phyloP scores from a whole-genome alignment of 2,797 vertebrate species.

The Mastacembelus armatus region DNA sequence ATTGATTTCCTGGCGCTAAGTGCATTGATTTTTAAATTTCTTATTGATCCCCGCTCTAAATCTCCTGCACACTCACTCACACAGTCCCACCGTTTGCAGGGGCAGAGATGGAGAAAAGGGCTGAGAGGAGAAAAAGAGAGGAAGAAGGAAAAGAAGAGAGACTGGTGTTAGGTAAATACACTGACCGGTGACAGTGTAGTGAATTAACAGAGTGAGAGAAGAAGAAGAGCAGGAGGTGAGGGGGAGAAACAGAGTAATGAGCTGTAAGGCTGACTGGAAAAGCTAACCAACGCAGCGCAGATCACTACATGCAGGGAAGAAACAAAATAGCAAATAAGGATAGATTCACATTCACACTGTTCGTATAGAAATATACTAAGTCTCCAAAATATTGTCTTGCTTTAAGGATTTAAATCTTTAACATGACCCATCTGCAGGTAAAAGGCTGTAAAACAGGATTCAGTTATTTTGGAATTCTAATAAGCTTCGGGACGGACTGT shows the following conservation, averaged over 20 bases:
- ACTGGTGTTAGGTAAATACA: constrained; percentile 78
- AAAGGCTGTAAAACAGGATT: constrained; percentile 40
- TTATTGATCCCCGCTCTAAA: constrained; percentile 95
- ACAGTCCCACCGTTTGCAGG: constrained; percentile 61
- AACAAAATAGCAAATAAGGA: constrained; percentile 14
- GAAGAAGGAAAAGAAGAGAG: constrained; percentile 50
- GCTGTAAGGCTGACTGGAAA: constrained; percentile 28
- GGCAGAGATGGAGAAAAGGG: constrained; percentile 63
- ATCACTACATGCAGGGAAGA: constrained; percentile 12
- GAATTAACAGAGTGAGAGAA: constrained; percentile 67
- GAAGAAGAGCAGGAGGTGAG: constrained; percentile 33
- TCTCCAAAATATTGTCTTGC: not conserved
- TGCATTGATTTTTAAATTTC: constrained; percentile 98
- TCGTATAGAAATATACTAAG: constrained; percentile 10
- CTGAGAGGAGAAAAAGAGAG: constrained; percentile 41
- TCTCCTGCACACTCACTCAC: constrained; percentile 84
- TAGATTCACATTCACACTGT: not conserved
- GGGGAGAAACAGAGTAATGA: constrained; percentile 47
- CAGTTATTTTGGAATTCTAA: constrained; percentile 50
- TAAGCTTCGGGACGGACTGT: constrained; percentile 34
- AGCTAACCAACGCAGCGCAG: not conserved
- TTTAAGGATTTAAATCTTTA: constrained; percentile 14
- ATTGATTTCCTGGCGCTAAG: constrained; percentile 96
- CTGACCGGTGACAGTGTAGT: constrained; percentile 66
- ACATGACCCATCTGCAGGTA: not conserved